Base-by-base conservation (phyloP, 2,113 vertebrate genomes). In the Rousettus leschenaultii region DNA sequence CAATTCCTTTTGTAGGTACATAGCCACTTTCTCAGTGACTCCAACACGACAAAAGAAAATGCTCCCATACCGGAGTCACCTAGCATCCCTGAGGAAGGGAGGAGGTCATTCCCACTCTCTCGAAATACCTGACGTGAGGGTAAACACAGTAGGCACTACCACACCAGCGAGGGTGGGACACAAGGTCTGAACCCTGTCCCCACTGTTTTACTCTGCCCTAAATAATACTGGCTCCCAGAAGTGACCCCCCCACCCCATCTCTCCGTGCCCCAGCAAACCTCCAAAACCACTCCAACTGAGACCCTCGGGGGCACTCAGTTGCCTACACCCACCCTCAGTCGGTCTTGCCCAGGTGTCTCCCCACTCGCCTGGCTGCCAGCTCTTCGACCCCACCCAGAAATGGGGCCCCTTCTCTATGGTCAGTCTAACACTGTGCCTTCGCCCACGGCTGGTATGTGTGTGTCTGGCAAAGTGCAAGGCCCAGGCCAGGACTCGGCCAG, bases 371-470 rank as follows among this genome's bases (percentile, higher is more conserved):
- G 1, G 22, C 68, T 12, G 28, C 14, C 57, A 35, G 86, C 16
- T 59, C 45, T 24, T 15, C 1, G 63, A 8, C 0, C 3, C 70
- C 33, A 0, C 38, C 45, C 3, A 2, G 33, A 33, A 18, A 3
- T 3, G 1, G 66, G 45, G 33, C 65, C 66, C 89, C 73, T 15
- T 40, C 66, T 38, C 15, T 3, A 16, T 0, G 3, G 40, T 48
- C 30, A 48, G 61, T 38, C 59, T 0, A 55, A 78, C 13, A 77
- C 40, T 0, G 0, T 1, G 2, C 30, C 45, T 40, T 26, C 13
- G 4, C 1, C 9, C 30, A 9, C 0, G 6, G 30, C 22, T 7
- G 2, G 5, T 14, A 30, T 2, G 4, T 5, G 3, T 0, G 0
- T 21, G 43, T 51, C 28, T 12, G 35, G 53, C 51, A 38, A 86